phyloP scores from a whole-genome alignment of 2,113 vertebrate genomes.

The Calidris pygmaea region DNA sequence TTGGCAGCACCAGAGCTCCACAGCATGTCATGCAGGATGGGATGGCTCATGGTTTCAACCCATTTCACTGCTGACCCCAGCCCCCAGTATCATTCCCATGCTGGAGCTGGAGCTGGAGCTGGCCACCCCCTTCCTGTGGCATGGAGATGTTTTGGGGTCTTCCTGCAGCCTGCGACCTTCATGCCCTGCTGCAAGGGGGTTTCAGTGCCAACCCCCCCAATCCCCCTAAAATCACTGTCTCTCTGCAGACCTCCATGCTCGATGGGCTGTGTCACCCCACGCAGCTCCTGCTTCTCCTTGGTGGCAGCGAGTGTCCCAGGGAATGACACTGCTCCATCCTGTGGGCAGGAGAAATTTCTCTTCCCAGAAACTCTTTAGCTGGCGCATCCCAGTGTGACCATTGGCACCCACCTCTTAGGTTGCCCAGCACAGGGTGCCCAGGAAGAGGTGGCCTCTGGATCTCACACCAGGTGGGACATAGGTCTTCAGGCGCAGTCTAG shows the following conservation, averaged over 20 bases:
- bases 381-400: neutral
- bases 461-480: neutral
- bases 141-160: neutral
- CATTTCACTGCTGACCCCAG: neutral
- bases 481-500: neutral
- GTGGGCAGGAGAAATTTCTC: neutral
- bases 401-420: fast-evolving
- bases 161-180: neutral
- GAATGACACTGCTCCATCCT: fast-evolving
- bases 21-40: fast-evolving
- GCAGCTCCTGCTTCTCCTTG: neutral
- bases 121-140: fast-evolving
- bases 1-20: fast-evolving
- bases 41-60: neutral
- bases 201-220: neutral
- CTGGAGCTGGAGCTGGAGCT: neutral
- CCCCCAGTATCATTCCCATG: neutral
- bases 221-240: neutral
- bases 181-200: fast-evolving
- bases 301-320: neutral
- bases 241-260: neutral
- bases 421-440: neutral
- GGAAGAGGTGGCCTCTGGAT: neutral
- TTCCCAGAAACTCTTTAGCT: neutral
- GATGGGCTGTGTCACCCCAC: neutral